Evolutionary conservation across 2,888 invertebrate species (phyloP).

Genomic region (Andrena praecox): DNA sequence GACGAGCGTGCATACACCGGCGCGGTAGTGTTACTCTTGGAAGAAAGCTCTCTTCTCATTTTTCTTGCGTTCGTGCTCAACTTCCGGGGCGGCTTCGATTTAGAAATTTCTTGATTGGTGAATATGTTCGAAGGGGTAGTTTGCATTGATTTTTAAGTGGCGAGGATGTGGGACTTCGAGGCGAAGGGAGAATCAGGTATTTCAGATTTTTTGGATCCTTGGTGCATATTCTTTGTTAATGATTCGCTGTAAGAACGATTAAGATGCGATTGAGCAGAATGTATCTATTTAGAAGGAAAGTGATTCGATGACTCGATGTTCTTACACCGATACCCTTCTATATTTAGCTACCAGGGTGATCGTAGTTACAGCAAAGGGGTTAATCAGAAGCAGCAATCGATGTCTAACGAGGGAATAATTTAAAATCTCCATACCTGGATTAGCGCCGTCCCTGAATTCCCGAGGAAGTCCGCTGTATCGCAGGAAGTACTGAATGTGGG

Average conservation of each 20-base stretch:
- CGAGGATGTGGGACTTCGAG: no score
- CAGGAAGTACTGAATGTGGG: slow-evolving; percentile 95
- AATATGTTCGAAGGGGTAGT: neutral
- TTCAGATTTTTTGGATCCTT: no score
- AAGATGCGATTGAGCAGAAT: no score
- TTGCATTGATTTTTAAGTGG: no score
- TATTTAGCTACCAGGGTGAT: neutral
- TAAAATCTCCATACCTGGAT: slow-evolving; percentile 89
- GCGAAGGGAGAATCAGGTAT: no score
- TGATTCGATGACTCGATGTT: neutral
- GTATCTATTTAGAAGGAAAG: neutral
- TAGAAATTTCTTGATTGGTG: neutral
- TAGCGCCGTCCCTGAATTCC: slow-evolving; percentile 95
- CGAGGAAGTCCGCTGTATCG: slow-evolving; percentile 93
- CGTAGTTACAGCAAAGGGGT: neutral
- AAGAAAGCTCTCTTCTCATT: neutral
- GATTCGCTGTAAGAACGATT: no score
- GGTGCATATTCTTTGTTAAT: no score
- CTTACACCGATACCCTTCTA: neutral
- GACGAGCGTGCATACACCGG: neutral
- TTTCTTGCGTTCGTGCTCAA: neutral
- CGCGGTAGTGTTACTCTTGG: neutral
- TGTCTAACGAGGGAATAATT: neutral
- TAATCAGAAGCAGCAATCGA: neutral
- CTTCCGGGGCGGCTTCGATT: neutral